Conservation (phyloP, 2,113 vertebrate genomes). For the Oreotragus oreotragus region DNA sequence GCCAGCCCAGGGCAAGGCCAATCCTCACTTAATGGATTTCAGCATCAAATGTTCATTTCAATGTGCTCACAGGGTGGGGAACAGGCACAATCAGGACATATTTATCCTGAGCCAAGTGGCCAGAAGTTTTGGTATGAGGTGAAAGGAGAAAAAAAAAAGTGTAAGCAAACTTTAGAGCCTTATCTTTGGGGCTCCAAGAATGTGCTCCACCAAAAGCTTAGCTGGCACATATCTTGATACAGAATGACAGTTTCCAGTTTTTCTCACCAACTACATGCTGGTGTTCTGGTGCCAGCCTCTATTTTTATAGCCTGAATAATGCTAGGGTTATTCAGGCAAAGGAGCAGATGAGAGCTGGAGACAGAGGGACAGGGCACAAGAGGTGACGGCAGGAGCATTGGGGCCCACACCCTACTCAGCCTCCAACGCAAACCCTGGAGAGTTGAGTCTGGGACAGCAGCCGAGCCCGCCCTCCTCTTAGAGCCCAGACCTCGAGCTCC, state of each 20-base stretch:
- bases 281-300: slow-evolving; percentile 17
- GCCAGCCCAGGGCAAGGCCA: neutral
- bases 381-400: neutral
- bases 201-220: neutral
- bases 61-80: neutral
- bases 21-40: neutral
- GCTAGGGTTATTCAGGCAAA: neutral
- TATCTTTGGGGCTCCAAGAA: neutral
- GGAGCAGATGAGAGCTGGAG: neutral
- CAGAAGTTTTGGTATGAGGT: neutral
- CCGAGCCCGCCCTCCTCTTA: neutral
- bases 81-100: neutral
- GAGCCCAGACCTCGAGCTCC: neutral
- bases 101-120: neutral
- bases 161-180: neutral
- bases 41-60: neutral
- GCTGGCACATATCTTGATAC: neutral
- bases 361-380: neutral
- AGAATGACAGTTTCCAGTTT: slow-evolving; percentile 26
- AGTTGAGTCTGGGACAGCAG: neutral
- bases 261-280: neutral
- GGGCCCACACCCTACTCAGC: neutral
- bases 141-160: neutral
- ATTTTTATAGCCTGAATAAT: slow-evolving; percentile 57
- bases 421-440: neutral